Conservation (phyloP, 2,113 vertebrate species). For the Suncus etruscus region DNA sequence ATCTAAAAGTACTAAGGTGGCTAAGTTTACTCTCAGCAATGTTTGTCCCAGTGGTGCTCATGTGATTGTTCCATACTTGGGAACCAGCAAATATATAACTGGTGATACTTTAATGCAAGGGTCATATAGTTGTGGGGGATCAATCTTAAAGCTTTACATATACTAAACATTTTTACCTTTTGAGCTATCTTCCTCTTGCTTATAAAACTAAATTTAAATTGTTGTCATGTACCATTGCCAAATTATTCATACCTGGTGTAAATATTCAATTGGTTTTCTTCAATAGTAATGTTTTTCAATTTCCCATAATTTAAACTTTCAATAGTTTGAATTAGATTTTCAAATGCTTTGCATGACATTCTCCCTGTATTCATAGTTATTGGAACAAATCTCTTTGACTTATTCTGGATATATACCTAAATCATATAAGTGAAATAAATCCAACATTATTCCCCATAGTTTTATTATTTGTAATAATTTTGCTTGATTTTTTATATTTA, state of each 20-base stretch:
- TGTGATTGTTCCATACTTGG: no score
- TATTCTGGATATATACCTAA: slow-evolving; percentile 46
- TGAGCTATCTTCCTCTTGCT: background rate
- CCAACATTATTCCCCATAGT: background rate
- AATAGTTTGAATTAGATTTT: slow-evolving; percentile 46
- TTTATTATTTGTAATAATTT: slow-evolving; percentile 45
- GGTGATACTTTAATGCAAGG: no score
- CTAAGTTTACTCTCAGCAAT: no score
- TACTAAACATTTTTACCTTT: no score
- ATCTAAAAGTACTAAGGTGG: no score
- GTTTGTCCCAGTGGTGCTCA: no score
- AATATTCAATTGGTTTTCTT: slow-evolving; percentile 28
- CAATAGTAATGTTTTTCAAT: slow-evolving; percentile 37
- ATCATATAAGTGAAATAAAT: slow-evolving; percentile 59
- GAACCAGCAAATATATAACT: no score
- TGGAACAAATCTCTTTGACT: slow-evolving; percentile 53
- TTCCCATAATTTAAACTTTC: slow-evolving; percentile 38
- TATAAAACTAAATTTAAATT: background rate
- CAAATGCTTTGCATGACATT: slow-evolving; percentile 41
- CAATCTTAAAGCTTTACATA: no score
- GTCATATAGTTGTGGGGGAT: no score
- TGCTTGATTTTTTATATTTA: slow-evolving; percentile 23
- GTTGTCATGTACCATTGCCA: background rate
- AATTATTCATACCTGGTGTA: slow-evolving; percentile 43
- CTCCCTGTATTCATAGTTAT: slow-evolving; percentile 25